These are phyloP conservation scores for Argentina silus DNA, from an alignment of 2,797 vertebrate species.

Conservation along the genomic window DNA sequence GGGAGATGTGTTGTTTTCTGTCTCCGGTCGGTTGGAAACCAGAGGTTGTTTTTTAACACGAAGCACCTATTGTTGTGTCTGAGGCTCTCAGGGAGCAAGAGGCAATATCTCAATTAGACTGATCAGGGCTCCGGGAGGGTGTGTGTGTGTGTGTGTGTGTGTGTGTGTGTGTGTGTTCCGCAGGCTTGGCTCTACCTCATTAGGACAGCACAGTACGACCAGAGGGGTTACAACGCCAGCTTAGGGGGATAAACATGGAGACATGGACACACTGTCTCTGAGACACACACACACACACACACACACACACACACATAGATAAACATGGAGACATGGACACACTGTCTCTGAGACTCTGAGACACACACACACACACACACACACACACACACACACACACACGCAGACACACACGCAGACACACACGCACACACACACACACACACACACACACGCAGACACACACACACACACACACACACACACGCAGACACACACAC, in stretches of 20 bases:
- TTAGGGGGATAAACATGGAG: slow-evolving; percentile 1
- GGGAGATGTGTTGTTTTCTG: no score
- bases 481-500: no score
- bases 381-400: no score
- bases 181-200: slow-evolving; percentile 4
- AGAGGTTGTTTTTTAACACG: background rate
- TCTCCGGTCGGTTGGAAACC: background rate
- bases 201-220: background rate
- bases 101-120: slow-evolving; percentile 7
- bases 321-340: background rate
- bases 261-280: background rate
- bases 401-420: background rate
- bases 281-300: no score
- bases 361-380: no score
- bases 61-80: background rate
- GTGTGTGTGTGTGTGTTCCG: background rate
- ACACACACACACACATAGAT: no score
- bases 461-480: background rate
- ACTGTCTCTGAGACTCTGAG: no score
- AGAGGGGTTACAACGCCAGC: background rate
- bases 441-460: no score
- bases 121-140: background rate
- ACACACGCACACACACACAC: no score
- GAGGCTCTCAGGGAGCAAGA: background rate
- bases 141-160: background rate